Evolutionary conservation across 2,113 vertebrate species (phyloP).

Genomic region (Neolamprologus falcicula): DNA sequence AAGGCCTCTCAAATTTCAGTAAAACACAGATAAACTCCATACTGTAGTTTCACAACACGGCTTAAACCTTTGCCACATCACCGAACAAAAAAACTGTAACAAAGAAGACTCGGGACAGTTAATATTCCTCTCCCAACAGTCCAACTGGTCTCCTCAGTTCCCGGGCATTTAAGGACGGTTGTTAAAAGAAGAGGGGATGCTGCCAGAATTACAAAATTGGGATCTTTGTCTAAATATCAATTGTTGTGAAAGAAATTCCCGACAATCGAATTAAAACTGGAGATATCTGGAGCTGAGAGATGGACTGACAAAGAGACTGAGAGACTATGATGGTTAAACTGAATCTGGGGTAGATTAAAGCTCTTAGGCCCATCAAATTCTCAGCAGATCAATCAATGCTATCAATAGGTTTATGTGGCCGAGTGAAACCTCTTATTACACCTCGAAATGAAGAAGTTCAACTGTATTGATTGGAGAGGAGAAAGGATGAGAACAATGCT

Average conservation of each 20-base stretch:
- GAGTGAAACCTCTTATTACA: neutral
- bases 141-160: neutral
- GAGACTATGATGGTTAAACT: neutral
- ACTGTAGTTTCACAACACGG: neutral
- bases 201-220: neutral
- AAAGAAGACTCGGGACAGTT: neutral
- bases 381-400: neutral
- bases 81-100: neutral
- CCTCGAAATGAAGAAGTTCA: neutral
- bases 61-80: neutral
- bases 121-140: neutral
- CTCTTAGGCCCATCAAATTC: neutral
- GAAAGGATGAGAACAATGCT: neutral
- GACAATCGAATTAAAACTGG: neutral
- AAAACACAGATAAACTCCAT: fast-evolving
- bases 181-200: neutral
- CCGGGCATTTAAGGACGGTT: fast-evolving
- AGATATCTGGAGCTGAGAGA: neutral
- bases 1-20: neutral
- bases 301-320: neutral
- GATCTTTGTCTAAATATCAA: neutral
- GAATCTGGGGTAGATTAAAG: neutral
- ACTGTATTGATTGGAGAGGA: neutral
- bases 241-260: neutral
- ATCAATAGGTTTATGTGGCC: neutral